Percentiles rank a stretch among this genome's conserved stretches.
Conservation (phyloP, 2,888 invertebrate species). For the Lasioglossum oenotherae region DNA sequence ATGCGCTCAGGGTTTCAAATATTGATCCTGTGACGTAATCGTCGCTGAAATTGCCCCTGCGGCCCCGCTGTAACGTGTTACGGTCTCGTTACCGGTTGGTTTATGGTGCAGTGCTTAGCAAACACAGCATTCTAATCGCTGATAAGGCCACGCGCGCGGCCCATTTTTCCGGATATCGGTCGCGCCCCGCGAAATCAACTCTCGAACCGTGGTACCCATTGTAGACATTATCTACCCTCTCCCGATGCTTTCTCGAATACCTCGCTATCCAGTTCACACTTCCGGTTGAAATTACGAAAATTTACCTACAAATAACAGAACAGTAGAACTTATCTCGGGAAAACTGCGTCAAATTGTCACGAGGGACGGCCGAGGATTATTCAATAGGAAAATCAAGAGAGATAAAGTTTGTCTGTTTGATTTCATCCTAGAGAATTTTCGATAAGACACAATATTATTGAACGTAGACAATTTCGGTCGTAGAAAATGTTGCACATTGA, state of each 20-base stretch:
- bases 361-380: no score
- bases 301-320: no score
- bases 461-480: neutral
- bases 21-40: constrained; percentile 61
- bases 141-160: constrained; percentile 41
- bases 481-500: no score
- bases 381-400: no score
- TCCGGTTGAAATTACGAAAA: neutral
- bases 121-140: constrained; percentile 53
- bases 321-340: no score
- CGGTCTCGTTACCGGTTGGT: constrained; percentile 51
- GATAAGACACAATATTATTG: neutral
- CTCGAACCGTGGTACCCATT: constrained; percentile 6
- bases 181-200: constrained; percentile 20
- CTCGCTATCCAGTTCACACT: neutral
- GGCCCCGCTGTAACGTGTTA: constrained; percentile 52
- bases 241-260: constrained; percentile 1
- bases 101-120: constrained; percentile 47
- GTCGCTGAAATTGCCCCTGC: constrained; percentile 51
- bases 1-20: constrained; percentile 61
- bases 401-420: no score
- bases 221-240: neutral
- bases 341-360: no score
- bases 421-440: no score
- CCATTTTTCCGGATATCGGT: constrained; percentile 35